These are phyloP conservation scores for Drosophila fuyamai DNA, from an alignment of 1,140 invertebrate species.

Conservation along the genomic window DNA sequence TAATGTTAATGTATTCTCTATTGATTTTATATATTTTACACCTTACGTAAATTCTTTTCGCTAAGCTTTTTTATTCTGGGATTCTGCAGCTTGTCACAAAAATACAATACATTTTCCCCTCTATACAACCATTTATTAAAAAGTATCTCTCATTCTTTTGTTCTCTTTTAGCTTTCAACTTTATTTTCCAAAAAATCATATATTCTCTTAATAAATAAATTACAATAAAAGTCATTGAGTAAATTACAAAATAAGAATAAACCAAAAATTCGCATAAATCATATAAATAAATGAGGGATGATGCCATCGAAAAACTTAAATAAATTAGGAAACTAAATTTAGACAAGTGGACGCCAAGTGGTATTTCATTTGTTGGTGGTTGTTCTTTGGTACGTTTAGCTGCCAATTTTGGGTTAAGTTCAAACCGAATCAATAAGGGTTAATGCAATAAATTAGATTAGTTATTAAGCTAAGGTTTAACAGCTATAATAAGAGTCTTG, in stretches of 20 bases:
- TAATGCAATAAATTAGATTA: conserved; percentile 59
- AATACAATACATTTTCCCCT: not conserved
- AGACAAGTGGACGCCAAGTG: conserved; percentile 53
- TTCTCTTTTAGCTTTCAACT: conserved; percentile 63
- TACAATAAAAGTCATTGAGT: conserved; percentile 55
- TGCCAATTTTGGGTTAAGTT: conserved; percentile 75
- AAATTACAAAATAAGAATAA: conserved; percentile 45
- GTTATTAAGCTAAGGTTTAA: conserved; percentile 28
- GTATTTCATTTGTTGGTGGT: conserved; percentile 34
- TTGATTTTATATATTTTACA: no score
- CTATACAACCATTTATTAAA: not conserved
- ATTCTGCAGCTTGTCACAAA: no score
- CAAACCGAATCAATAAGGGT: conserved; percentile 53
- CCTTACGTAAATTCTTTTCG: no score
- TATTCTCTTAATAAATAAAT: conserved; percentile 30
- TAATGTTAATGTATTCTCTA: no score
- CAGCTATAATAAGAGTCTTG: conserved; percentile 57
- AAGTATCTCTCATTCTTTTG: not conserved
- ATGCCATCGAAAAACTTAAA: conserved; percentile 18
- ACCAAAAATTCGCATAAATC: conserved; percentile 35
- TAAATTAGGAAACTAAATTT: conserved; percentile 59
- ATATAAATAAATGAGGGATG: conserved; percentile 27
- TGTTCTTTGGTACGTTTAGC: conserved; percentile 83
- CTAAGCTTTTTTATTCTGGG: no score
- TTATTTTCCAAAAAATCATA: conserved; percentile 70